These are phyloP conservation scores for Brachyopa scutellaris DNA, from an alignment of 2,888 invertebrate genomes.

Conservation along the genomic window DNA sequence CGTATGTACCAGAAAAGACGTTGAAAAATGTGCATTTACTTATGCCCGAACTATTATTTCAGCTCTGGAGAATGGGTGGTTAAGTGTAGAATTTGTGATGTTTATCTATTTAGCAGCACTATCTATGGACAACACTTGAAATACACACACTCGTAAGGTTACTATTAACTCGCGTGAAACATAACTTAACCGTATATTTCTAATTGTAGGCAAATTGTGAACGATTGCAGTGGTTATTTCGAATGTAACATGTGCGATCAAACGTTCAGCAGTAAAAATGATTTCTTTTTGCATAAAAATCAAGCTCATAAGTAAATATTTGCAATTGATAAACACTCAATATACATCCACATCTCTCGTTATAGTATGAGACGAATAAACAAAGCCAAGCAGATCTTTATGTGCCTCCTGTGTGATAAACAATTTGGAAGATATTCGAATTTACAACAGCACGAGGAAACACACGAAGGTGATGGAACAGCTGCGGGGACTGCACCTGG, in stretches of 20 bases:
- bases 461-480: conserved; percentile 52
- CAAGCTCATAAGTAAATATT: conserved; percentile 62
- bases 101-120: conserved; percentile 64
- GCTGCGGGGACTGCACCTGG: conserved; percentile 1
- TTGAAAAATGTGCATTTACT: too few relatives aligned
- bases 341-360: too few relatives aligned
- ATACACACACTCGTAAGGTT: conserved; percentile 67
- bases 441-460: conserved; percentile 62
- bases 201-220: conserved; percentile 60
- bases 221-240: conserved; percentile 63
- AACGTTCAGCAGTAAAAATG: conserved; percentile 62
- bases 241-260: conserved; percentile 67
- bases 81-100: conserved; percentile 64
- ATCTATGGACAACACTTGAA: conserved; percentile 67
- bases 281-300: conserved; percentile 68
- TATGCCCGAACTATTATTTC: too few relatives aligned
- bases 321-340: too few relatives aligned
- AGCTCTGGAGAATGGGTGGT: conserved; percentile 66
- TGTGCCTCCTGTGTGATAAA: conserved; percentile 62
- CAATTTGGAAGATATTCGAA: conserved; percentile 56
- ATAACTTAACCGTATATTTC: background rate
- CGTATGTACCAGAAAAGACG: conserved; percentile 13
- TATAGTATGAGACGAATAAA: conserved; percentile 62
- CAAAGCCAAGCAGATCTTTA: conserved; percentile 65
- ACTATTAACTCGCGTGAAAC: background rate